Evolutionary conservation across 35 echinoderm and acorn worm species (phyloP).

Genomic region (Heliocidaris erythrogramma): DNA sequence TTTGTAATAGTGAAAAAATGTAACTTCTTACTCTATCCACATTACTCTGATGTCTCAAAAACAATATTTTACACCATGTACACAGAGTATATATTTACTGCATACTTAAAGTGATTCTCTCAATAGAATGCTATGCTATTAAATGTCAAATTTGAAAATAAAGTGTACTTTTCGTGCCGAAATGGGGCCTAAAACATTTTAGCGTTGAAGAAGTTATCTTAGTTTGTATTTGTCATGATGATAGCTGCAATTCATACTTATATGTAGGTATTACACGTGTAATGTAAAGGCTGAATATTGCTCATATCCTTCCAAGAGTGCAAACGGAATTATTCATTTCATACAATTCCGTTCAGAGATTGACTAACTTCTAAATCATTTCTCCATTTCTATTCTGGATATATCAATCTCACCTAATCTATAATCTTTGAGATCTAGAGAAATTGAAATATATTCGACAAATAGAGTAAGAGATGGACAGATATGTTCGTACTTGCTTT

Average conservation of each 20-base stretch:
- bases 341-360: neutral
- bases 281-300: neutral
- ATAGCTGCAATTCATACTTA: neutral
- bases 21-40: no score
- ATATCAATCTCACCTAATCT: neutral
- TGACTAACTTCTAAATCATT: neutral
- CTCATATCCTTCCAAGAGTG: neutral
- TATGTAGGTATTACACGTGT: neutral
- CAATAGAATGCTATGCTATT: no score
- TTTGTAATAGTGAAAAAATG: no score
- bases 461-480: neutral
- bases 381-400: neutral
- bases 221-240: neutral
- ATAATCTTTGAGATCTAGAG: slow-evolving; percentile 2
- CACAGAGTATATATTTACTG: no score
- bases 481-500: neutral
- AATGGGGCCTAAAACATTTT: no score
- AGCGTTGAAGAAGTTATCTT: no score
- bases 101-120: no score
- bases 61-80: no score
- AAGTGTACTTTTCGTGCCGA: no score
- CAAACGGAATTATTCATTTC: neutral
- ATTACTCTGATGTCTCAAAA: no score
- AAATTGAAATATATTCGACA: neutral
- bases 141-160: no score